A percentile compares a stretch with the other conserved stretches of the same genome.
These are phyloP conservation scores for Porites australiensis DNA, from an alignment of 64 coral and sea anemone genomes.

Conservation along the genomic window DNA sequence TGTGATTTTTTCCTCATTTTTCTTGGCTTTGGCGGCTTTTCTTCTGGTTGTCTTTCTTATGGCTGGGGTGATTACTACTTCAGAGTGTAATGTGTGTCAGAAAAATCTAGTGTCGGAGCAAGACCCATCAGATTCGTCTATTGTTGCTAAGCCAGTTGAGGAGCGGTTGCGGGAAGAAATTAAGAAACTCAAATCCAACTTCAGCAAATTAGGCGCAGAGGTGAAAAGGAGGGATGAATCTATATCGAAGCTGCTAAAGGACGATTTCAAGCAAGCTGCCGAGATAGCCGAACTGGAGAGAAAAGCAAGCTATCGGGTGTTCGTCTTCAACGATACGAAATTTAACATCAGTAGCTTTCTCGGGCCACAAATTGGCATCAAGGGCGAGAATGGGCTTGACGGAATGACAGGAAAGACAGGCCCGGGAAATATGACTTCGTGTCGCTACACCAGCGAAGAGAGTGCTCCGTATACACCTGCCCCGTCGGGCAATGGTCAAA, in stretches of 20 bases:
- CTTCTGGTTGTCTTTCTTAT: constrained; percentile 6
- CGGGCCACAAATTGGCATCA: not conserved
- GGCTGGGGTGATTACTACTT: not conserved
- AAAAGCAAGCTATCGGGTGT: not conserved
- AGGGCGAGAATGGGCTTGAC: not conserved
- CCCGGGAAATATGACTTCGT: constrained; percentile 39
- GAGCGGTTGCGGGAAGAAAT: not conserved
- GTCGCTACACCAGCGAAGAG: constrained; percentile 15
- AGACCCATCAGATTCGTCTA: not conserved
- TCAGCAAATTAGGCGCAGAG: not conserved
- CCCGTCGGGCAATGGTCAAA: not conserved
- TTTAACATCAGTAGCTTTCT: constrained; percentile 11
- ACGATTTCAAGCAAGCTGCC: not conserved
- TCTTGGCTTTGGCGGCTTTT: constrained; percentile 17
- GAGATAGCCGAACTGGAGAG: constrained; percentile 24
- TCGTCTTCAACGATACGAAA: constrained; percentile 18
- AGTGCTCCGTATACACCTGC: not conserved
- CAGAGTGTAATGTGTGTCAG: constrained; percentile 27
- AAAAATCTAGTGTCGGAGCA: not conserved
- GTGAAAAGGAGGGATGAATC: constrained; percentile 33
- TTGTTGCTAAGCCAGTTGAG: not conserved
- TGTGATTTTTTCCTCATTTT: not conserved
- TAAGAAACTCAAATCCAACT: not conserved
- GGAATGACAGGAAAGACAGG: constrained; percentile 17
- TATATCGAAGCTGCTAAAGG: constrained; percentile 26